Conservation (phyloP, 2,888 invertebrate species). For the Polyommatus icarus region DNA sequence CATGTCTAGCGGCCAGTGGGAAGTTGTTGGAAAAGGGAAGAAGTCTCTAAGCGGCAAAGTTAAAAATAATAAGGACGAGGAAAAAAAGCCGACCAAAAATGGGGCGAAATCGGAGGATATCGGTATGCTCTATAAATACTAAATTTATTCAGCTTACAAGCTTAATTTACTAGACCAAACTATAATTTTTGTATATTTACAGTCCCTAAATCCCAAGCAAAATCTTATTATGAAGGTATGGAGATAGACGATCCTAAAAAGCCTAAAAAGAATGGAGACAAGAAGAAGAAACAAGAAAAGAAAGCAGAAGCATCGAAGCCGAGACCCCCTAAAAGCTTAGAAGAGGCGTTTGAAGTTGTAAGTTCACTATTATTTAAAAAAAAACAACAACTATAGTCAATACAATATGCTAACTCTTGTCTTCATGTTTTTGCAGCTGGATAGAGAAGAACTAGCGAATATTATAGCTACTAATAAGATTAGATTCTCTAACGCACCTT, state of each 20-base stretch:
- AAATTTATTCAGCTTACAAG: background rate
- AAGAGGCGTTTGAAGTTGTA: conserved; percentile 83
- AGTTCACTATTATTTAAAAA: conserved; percentile 36
- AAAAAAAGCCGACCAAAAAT: conserved; percentile 82
- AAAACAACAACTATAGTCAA: background rate
- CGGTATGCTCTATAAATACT: conserved; percentile 77
- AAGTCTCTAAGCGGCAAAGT: conserved; percentile 77
- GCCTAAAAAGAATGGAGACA: conserved; percentile 74
- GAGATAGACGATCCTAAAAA: conserved; percentile 82
- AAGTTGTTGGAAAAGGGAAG: conserved; percentile 86
- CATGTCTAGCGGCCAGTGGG: conserved; percentile 83
- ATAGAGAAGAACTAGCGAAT: conserved; percentile 76
- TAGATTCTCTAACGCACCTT: conserved; percentile 85
- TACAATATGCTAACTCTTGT: background rate
- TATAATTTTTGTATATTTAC: conserved; percentile 31
- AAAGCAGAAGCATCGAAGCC: conserved; percentile 79
- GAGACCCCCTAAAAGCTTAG: conserved; percentile 83
- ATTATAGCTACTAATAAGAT: conserved; percentile 79
- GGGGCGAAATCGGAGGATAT: conserved; percentile 88
- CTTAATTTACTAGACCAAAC: background rate
- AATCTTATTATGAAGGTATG: conserved; percentile 83
- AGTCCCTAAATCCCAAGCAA: conserved; percentile 86
- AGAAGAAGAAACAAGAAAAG: conserved; percentile 76
- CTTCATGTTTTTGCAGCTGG: conserved; percentile 74
- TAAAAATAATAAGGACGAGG: conserved; percentile 78